Evolutionary conservation across 2,797 vertebrate species (phyloP), one percentile per base, ranked within the genome.

Genomic region (Glyptemys insculpta): DNA sequence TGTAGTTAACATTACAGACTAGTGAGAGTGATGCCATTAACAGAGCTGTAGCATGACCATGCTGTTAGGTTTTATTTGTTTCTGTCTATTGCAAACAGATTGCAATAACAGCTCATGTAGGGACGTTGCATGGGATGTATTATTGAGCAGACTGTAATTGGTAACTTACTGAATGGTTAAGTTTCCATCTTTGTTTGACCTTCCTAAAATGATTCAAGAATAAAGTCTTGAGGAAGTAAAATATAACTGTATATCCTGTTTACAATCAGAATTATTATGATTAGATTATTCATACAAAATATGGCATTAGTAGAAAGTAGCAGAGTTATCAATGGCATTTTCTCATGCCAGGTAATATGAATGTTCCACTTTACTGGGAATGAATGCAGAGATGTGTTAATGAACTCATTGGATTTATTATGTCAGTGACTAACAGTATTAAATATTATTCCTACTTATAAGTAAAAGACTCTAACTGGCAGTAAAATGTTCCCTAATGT

Each of bases 201-300:
- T 74, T 44, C 27, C 85, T 80, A 87, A 54, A 95, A 91, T 83
- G 83, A 41, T 79, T 29, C 56, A n/a, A 49, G 87, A 47, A 53
- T 85, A 53, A 80, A 81, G 49, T 95, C 91, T 37, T 7, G 41
- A 11, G 15, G 76, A 90, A 93, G 84, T n/a, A 4, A 12, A 6
- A 34, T 5, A 79, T 81, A 87, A 1, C n/a, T 65, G 3, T 74
- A 0, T 50, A 54, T 82, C 59, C 4, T 5, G 81, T 72, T 78
- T 16, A 0, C 52, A 1, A 0, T 2, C 0, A 5, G 59, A 23
- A 2, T 10, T 10, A 4, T 3, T 29, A 4, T 12, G 54, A 49
- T n/a, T 3, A 34, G 50, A 2, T 12, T 86, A 0, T 25, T 49
- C 1, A 0, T 18, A n/a, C 27, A 85, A 86, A 85, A 0, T 1